Evolutionary conservation across 2,888 invertebrate genomes (phyloP), one percentile per base, ranked within the genome.

Genomic region (Callyntrura guangdongensis): DNA sequence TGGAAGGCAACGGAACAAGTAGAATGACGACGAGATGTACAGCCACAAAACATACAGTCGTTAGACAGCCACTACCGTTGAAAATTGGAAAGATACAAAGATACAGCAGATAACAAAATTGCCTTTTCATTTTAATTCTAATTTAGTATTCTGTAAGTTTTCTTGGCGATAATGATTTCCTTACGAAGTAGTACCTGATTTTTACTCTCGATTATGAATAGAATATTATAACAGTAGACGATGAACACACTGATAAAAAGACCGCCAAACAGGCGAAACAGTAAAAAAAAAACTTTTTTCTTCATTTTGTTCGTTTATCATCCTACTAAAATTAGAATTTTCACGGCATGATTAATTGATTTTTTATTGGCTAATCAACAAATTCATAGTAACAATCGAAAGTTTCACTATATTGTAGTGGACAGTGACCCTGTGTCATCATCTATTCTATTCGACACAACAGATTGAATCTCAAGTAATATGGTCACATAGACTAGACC

Each of bases 81-180:
- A 53, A 53, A 53, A n/a, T n/a, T n/a, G 22, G 20, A n/a, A 1
- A 59, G 17, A 64, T 49, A 11, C 22, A 17, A 20, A 36, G 61
- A 82, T 61, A 64, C 17, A 56, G 47, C 20, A 12, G 74, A 86
- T 74, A 86, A 86, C 22, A 74, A 77, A 86, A 69, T 12, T 82
- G 45, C 81, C 14, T 56, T 47, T 64, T 87, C 86, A 87, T 82
- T 69, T 25, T 77, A 72, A 17, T 64, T 47, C 25, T 87, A 81
- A 81, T 87, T 72, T 81, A 59, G 36, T 81, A 87, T 82, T 81
- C 69, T 45, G 67, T 53, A 14, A 45, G 72, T 53, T 87, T 74
- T 47, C 47, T 49, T 25, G 45, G 20, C 27, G 56, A 85, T 59
- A 81, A 87, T 67, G 20, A 77, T 86, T 86, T 86, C 77, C 61